Evolutionary conservation across 64 coral and sea anemone species (phyloP), one percentile per base, ranked within the genome.

Genomic region (Acropora tenuis): DNA sequence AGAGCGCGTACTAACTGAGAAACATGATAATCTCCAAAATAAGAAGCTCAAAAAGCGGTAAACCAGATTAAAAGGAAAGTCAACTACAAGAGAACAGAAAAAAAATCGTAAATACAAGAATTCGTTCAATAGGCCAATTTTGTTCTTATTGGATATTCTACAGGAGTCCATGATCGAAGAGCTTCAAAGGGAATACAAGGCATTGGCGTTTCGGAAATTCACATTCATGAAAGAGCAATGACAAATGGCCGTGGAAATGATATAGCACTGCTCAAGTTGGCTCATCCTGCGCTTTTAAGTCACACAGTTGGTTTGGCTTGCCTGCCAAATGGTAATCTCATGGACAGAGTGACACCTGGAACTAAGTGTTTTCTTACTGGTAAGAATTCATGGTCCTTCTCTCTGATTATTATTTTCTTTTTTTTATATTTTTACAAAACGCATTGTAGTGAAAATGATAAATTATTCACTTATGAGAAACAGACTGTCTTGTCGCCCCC

Each of bases 301-400:
- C 8, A 48, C 48, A 93, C 79, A 88, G 84, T 93, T 30, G 85
- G 85, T 1, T 60, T 93, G 77, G 91, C 91, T n/a, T 93, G 91
- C 48, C 13, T 93, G 42, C 91, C 91, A 13, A 78, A 66, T 73
- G 84, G 87, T 57, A 58, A 80, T 50, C n/a, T 6, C 8, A 88
- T 52, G 6, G 85, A 80, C 41, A 42, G 49, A 74, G 48, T 93
- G 1, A 16, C 66, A 11, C 66, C 83, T 0, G 77, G 88, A 41
- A 88, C 66, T 45, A 85, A 71, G 45, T 93, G 91, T 19, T 93
- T 87, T 79, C 16, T 93, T 47, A 88, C 91, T 48, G 91, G 91
- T 93, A 79, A 71, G 60, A 55, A 55, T 10, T 55, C 52, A 55
- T 55, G 5, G 10, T 1, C 10, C 10, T 55, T 55, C 52, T 30